Evolutionary conservation across 2,797 vertebrate species (phyloP), one percentile per base, ranked within the genome.

Genomic region (Lagorchestes hirsutus): DNA sequence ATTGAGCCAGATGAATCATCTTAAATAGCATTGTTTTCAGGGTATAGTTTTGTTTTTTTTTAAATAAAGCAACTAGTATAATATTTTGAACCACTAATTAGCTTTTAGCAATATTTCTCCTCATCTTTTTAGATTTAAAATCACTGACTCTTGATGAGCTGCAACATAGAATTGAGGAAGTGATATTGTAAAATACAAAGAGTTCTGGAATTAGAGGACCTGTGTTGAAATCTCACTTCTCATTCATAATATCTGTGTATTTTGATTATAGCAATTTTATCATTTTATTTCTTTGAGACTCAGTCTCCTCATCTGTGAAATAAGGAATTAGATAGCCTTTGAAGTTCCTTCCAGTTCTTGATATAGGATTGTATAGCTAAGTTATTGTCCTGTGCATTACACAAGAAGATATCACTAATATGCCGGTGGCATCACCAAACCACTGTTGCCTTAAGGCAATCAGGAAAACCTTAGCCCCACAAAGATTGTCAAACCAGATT

Each of bases 401-500:
- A 11, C 57, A 62, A 91, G 91, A 55, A 93, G 90, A 14, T 92
- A 16, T 96, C 94, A 93, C 62, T 58, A 22, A 57, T 55, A 92
- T 91, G 40, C 95, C 34, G n/a, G 59, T 93, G 93, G 93, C 96
- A 91, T 92, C 74, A 40, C 16, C n/a, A 56, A 96, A 93, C 95
- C 96, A 95, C 97, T 93, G 59, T 96, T 50, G 9, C 22, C 22
- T 96, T 91, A 97, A 97, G 97, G 95, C 95, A 97, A 96, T 98
- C 97, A 93, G 91, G 91, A 91, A 93, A 97, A 54, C 57, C 91
- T 8, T 87, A 11, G 0, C 34, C 11, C 50, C 87, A 95, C 94
- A 87, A 97, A 54, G 52, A 90, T 54, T 91, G 54, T 91, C 74
- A 46, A 93, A 46, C 28, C 92, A 95, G 92, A 40, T 87, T 87